Evolutionary conservation across 2,113 vertebrate species (phyloP).

Genomic region (Cryptoleucopteryx plumbea): DNA sequence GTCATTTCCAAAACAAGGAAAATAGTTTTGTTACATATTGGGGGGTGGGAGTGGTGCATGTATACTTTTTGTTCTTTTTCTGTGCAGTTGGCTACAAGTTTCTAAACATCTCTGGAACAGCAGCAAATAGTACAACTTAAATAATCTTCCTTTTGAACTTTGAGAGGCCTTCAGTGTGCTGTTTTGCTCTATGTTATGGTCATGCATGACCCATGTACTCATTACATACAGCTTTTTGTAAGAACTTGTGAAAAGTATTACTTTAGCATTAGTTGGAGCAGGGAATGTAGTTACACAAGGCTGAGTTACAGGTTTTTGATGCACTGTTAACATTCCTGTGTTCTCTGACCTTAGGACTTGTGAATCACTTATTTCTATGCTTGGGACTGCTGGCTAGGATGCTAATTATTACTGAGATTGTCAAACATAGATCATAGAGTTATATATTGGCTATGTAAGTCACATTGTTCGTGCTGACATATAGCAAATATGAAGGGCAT

Average conservation of each 20-base stretch:
- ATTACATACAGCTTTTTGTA: neutral
- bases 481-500: neutral
- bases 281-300: neutral
- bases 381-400: neutral
- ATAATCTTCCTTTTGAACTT: neutral
- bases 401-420: neutral
- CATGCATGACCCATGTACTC: neutral
- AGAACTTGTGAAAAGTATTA: neutral
- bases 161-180: neutral
- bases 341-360: neutral
- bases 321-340: neutral
- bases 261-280: neutral
- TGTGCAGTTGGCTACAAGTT: neutral
- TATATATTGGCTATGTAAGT: neutral
- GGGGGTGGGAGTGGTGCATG: too few species aligned
- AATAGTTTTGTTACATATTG: neutral
- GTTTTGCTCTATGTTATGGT: neutral
- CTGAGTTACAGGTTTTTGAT: neutral
- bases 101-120: neutral
- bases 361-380: neutral
- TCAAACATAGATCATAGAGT: neutral
- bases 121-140: neutral
- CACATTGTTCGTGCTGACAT: neutral
- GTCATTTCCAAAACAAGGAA: neutral
- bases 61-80: neutral